These are phyloP conservation scores for Andrena dorsata DNA, from an alignment of 2,888 invertebrate species.

Conservation along the genomic window DNA sequence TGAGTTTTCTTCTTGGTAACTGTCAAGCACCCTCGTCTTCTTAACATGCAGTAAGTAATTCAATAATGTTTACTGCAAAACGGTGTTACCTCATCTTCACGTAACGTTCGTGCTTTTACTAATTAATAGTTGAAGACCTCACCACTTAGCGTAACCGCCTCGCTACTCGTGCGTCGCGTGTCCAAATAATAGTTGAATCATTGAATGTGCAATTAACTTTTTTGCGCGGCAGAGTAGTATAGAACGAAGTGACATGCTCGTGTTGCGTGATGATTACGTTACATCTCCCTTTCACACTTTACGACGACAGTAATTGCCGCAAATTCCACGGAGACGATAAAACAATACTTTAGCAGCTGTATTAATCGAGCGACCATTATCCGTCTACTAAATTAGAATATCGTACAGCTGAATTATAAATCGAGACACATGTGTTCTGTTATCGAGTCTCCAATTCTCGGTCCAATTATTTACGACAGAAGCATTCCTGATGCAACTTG, in stretches of 20 bases:
- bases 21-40: too few species aligned
- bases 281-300: not conserved
- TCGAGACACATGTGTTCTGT: too few species aligned
- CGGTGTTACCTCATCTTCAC: not conserved
- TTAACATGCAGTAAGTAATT: not conserved
- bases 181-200: not conserved
- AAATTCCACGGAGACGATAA: not conserved
- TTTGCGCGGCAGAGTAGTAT: not conserved
- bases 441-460: too few species aligned
- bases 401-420: not conserved
- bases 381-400: not conserved
- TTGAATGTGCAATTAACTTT: not conserved
- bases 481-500: not conserved
- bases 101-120: not conserved
- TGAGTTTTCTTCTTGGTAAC: too few species aligned
- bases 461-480: not conserved
- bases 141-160: not conserved
- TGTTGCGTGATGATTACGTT: not conserved
- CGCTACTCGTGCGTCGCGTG: not conserved
- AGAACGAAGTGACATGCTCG: not conserved
- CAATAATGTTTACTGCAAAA: not conserved
- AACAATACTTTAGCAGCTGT: not conserved
- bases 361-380: not conserved
- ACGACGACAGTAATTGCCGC: conserved; percentile 10
- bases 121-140: not conserved